Percentiles rank a stretch among this genome's conserved stretches.
phyloP scores from a whole-genome alignment of 2,888 invertebrate species.

The Andrena hattorfiana region DNA sequence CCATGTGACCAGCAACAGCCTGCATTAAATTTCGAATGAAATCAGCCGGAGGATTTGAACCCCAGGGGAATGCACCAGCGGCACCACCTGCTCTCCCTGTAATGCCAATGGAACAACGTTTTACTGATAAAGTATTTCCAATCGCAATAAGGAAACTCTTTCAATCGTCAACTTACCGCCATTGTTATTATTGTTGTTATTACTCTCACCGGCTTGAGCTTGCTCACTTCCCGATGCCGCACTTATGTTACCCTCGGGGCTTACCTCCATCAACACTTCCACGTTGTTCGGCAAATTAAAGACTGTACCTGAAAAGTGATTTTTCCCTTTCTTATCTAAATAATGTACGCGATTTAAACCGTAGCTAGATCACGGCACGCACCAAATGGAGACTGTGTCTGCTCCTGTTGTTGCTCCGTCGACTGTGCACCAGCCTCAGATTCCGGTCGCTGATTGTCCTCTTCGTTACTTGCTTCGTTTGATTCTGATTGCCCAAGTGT shows the following conservation, averaged over 20 bases:
- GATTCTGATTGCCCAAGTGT: constrained; percentile 54
- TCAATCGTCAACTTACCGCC: constrained; percentile 47
- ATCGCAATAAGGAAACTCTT: not conserved
- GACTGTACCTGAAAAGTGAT: constrained; percentile 72
- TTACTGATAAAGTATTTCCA: not conserved
- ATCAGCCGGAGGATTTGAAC: constrained; percentile 85
- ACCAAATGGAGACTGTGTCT: constrained; percentile 69
- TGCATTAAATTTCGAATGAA: constrained; percentile 87
- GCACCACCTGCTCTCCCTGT: constrained; percentile 66
- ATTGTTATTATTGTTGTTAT: constrained; percentile 69
- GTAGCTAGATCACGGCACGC: constrained; percentile 14
- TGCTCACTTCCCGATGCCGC: constrained; percentile 76
- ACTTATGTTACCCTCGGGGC: constrained; percentile 85
- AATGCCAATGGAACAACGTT: not conserved
- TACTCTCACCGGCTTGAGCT: constrained; percentile 69
- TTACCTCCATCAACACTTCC: constrained; percentile 88
- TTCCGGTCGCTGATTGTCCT: constrained; percentile 65
- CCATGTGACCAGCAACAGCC: constrained; percentile 85
- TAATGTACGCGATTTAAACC: not conserved
- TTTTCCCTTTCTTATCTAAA: constrained; percentile 3
- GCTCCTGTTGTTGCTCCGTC: constrained; percentile 64
- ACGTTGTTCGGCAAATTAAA: constrained; percentile 85
- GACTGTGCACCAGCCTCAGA: constrained; percentile 57
- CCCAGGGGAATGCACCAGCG: constrained; percentile 83
- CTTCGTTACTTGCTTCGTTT: constrained; percentile 51